Percentiles rank a stretch among this genome's conserved stretches.
Conservation (phyloP, 2,888 invertebrate genomes). For the Eustalomyia histrio region DNA sequence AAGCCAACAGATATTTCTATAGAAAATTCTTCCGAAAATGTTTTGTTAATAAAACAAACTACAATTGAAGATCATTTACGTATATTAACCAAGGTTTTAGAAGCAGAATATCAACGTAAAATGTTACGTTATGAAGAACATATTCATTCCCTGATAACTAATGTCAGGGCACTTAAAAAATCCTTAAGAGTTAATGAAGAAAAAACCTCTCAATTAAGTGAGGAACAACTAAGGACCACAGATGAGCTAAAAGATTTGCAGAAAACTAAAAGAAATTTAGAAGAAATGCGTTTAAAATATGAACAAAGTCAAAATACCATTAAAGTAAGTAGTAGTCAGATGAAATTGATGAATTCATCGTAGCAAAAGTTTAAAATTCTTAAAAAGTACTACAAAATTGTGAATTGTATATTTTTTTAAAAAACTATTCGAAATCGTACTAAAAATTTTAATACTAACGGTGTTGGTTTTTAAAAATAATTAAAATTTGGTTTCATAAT, state of each 20-base stretch:
- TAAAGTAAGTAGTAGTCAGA: slow-evolving; percentile 63
- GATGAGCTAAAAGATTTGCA: slow-evolving; percentile 70
- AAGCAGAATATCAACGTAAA: slow-evolving; percentile 71
- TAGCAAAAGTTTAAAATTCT: too few species aligned
- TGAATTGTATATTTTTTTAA: too few species aligned
- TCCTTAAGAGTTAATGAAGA: slow-evolving; percentile 67
- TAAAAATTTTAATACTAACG: too few species aligned
- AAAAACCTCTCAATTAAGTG: slow-evolving; percentile 59
- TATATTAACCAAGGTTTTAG: slow-evolving; percentile 71
- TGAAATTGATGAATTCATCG: too few species aligned
- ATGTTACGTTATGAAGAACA: slow-evolving; percentile 71
- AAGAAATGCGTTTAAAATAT: slow-evolving; percentile 67
- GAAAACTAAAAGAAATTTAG: slow-evolving; percentile 56
- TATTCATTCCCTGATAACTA: slow-evolving; percentile 69
- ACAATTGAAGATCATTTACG: slow-evolving; percentile 64
- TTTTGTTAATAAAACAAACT: slow-evolving; percentile 13
- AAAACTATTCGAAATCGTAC: too few species aligned
- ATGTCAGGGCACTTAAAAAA: slow-evolving; percentile 69
- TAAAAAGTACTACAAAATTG: too few species aligned
- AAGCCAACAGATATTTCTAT: slow-evolving; percentile 2
- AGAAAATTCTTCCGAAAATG: neutral
- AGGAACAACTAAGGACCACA: slow-evolving; percentile 59
- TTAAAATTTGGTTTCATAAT: too few species aligned
- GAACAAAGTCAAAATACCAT: slow-evolving; percentile 68
- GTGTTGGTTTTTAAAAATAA: too few species aligned